Evolutionary conservation across 2,797 vertebrate genomes (phyloP), one percentile per base, ranked within the genome.

Genomic region (Xyrichtys novacula): DNA sequence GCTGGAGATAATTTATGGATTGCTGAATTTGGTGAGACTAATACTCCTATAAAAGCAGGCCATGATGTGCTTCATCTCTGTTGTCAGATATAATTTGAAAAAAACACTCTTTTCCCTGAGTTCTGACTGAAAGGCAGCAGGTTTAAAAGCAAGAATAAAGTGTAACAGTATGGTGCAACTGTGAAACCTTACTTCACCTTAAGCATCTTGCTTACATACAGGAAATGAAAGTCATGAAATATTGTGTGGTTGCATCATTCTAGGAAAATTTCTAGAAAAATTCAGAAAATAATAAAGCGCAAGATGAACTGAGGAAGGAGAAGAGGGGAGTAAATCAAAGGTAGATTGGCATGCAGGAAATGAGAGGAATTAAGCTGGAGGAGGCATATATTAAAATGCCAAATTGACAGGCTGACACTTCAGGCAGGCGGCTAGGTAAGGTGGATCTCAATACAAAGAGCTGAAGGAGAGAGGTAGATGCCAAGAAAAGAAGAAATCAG

Each of bases 391-490:
- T 67, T 74, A 20, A 84, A 83, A 74, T 38, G 55, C 1, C 20
- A 58, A 5, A 58, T 63, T 61, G 46, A 65, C 61, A 68, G 34
- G 25, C 28, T 5, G 8, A 76, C 55, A 59, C 67, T 34, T 69
- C 29, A 64, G 36, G 42, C 60, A 15, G 62, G 43, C 47, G 54
- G n/a, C 43, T 59, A 32, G 28, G 60, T 64, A 46, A 77, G 55
- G 60, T 68, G 65, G 78, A 71, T 78, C 31, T 70, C 74, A 71
- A 75, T 14, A 64, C 53, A 64, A 50, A 58, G 58, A 78, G 42
- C 46, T 19, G 49, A 25, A 23, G 44, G 25, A 28, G 46, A 62
- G 59, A 67, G 19, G 52, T 19, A 11, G 60, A 6, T 59, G 42
- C 39, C 12, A 47, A 2, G 63, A 39, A 60, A 43, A 67, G 8